Percentiles rank a stretch among this genome's conserved stretches.
phyloP scores from a whole-genome alignment of 2,113 vertebrate genomes.

The Dendropsophus ebraccatus region DNA sequence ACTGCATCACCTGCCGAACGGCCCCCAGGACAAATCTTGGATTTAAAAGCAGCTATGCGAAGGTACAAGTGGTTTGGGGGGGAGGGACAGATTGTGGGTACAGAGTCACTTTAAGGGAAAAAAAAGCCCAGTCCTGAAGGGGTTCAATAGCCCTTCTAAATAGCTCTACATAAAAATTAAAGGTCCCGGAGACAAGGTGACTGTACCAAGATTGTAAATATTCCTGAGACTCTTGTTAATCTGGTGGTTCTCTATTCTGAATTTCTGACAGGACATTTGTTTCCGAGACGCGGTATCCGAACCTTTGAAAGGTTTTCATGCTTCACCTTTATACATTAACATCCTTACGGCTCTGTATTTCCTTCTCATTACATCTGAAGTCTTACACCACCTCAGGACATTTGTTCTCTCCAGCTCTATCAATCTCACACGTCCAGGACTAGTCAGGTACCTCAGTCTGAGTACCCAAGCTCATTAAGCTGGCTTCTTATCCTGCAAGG shows the following conservation, averaged over 20 bases:
- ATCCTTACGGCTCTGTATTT: constrained; percentile 25
- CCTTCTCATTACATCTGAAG: constrained; percentile 42
- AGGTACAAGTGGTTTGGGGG: no score
- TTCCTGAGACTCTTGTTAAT: background rate
- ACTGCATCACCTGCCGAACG: no score
- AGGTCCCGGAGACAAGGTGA: background rate
- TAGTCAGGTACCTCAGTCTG: background rate
- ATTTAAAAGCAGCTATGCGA: no score
- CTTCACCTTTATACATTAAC: constrained; percentile 35
- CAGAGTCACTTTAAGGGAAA: no score
- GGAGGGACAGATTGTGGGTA: no score
- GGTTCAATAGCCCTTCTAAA: background rate
- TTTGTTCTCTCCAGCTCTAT: constrained; percentile 10
- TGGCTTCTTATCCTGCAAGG: constrained; percentile 4
- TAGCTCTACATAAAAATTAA: background rate
- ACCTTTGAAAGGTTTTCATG: constrained; percentile 14
- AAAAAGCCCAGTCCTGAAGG: no score
- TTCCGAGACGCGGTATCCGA: constrained; percentile 12
- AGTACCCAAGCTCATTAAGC: constrained; percentile 30
- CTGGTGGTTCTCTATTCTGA: background rate
- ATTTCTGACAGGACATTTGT: constrained; percentile 42
- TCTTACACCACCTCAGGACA: constrained; percentile 22
- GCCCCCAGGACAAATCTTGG: no score
- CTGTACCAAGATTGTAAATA: background rate
- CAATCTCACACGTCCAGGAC: background rate